Evolutionary conservation across 92 coral and sea anemone species (phyloP), one percentile per base, ranked within the genome.

Genomic region (Galaxea fascicularis): DNA sequence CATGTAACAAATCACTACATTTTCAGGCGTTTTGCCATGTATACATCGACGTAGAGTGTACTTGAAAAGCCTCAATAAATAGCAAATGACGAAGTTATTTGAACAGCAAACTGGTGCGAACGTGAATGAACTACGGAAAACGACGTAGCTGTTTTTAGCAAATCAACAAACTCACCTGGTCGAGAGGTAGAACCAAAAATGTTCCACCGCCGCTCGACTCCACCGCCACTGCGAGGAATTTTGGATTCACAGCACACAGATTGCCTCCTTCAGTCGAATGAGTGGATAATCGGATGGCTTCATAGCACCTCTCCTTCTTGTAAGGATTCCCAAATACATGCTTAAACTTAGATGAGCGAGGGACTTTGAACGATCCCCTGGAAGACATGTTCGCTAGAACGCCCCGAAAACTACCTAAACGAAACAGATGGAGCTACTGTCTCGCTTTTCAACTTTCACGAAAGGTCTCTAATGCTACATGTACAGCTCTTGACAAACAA

Each of bases 241-340:
- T 97, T 52, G 99, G 99, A 76, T 97, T 97, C 63, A 94, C 99
- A 49, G 98, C 95, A 84, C 99, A 97, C 78, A 92, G 95, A 72
- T 87, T 94, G n/a, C 96, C 95, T 27, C 96, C 95, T 52, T 97
- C 99, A 90, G 97, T 94, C 26, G 94, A 89, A 71, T 91, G 93
- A 47, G 93, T 91, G 4, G 98, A 87, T 76, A 97, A 86, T 49
- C 92, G 81, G 63, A 97, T 89, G 35, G 94, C 98, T 59, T 97
- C 99, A 72, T 94, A 97, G 70, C 99, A 92, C 56, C 84, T 91
- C 39, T 97, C 99, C 70, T 97, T 97, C 85, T 93, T 90, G 84
- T 74, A 91, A 25, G 99, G 97, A 60, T 86, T 95, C 8, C 99
- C 99, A 78, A 91, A 97, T 10, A 97, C 99, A 88, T 97, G 98